Conservation (phyloP, 2,113 vertebrate genomes). For the Zosterops lateralis region DNA sequence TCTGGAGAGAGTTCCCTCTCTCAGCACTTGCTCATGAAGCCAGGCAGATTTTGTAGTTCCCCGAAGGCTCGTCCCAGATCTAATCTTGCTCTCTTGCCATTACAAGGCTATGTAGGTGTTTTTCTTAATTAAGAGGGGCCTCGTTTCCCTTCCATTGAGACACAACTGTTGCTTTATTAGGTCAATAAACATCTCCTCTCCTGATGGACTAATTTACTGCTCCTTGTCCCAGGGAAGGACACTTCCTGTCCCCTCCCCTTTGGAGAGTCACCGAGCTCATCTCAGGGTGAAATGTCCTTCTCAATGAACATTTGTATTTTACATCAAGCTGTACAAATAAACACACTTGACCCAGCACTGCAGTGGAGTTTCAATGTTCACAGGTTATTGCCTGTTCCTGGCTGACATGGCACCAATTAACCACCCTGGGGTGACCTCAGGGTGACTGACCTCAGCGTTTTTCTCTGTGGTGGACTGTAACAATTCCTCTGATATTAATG, state of each 20-base stretch:
- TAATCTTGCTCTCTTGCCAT: neutral
- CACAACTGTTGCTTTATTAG: neutral
- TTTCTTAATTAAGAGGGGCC: neutral
- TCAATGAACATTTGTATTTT: neutral
- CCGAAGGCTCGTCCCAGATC: neutral
- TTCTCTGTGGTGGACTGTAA: neutral
- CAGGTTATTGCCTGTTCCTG: neutral
- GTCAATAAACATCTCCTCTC: neutral
- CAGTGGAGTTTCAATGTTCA: neutral
- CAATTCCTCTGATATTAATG: neutral
- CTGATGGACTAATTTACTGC: neutral
- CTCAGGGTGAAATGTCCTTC: neutral
- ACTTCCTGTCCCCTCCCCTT: neutral
- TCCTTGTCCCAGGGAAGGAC: neutral
- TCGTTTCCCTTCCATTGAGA: neutral
- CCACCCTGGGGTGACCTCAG: neutral
- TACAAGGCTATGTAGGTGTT: neutral
- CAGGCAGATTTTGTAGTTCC: neutral
- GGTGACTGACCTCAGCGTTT: neutral
- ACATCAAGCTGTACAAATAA: neutral
- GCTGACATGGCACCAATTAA: neutral
- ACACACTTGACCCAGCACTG: neutral
- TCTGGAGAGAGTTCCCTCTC: neutral
- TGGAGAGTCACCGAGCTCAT: accelerated
- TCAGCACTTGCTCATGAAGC: neutral